phyloP scores from a whole-genome alignment of 2,113 vertebrate species.

The Albula goreensis region DNA sequence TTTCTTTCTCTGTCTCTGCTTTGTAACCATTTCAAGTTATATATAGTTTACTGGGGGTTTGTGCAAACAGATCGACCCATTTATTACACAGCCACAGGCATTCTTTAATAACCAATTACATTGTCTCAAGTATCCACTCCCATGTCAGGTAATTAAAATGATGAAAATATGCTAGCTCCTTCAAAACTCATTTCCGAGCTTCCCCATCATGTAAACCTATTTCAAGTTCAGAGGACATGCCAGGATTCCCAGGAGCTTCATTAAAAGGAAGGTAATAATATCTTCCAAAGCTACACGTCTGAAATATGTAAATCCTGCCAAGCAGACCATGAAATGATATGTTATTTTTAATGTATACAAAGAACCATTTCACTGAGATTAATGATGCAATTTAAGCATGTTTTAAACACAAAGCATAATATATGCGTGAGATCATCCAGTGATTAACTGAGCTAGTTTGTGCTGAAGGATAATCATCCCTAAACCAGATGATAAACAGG shows the following conservation, averaged over 20 bases:
- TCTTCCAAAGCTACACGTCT: neutral
- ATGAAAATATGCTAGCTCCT: neutral
- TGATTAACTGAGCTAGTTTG: neutral
- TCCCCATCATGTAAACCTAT: neutral
- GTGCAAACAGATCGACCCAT: slow-evolving; percentile 7
- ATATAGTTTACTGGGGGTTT: neutral
- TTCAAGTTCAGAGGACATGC: slow-evolving; percentile 2
- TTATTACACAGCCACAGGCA: neutral
- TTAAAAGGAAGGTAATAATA: slow-evolving; percentile 5
- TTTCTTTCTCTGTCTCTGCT: neutral
- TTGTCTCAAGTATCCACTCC: slow-evolving; percentile 5
- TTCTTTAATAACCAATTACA: slow-evolving; percentile 2
- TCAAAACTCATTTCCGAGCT: neutral
- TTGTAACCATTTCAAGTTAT: neutral
- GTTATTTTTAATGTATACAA: neutral
- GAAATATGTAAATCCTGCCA: slow-evolving; percentile 6
- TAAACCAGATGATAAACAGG: neutral
- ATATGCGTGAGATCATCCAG: neutral
- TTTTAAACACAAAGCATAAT: neutral
- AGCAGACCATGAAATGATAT: slow-evolving; percentile 8
- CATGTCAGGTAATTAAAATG: slow-evolving; percentile 3
- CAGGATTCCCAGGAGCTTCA: neutral
- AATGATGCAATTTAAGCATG: neutral
- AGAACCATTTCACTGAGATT: neutral
- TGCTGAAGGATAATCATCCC: neutral